Evolutionary conservation across 2,888 invertebrate genomes (phyloP).

Genomic region (Cataglyphis cursor): DNA sequence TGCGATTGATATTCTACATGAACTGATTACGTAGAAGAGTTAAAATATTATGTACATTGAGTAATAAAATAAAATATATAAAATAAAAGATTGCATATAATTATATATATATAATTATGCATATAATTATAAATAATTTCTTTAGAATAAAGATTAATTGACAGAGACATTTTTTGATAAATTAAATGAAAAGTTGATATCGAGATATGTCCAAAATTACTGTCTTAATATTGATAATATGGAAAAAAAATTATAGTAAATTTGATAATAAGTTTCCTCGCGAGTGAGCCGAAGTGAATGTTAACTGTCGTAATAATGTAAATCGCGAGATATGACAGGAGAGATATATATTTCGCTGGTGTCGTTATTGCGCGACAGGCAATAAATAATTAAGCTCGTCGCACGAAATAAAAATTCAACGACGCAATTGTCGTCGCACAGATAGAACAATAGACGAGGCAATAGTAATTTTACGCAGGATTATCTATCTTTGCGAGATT

Average conservation of each 20-base stretch:
- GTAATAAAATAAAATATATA: background rate
- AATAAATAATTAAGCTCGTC: conserved; percentile 44
- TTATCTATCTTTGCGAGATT: background rate
- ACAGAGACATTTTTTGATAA: background rate
- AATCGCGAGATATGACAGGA: conserved; percentile 10
- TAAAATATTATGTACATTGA: background rate
- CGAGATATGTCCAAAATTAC: background rate
- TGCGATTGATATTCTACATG: background rate
- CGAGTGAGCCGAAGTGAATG: conserved; percentile 1
- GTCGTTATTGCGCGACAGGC: conserved; percentile 25
- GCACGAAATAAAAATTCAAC: conserved; percentile 45
- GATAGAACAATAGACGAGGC: background rate
- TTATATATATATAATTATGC: background rate
- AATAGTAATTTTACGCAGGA: background rate
- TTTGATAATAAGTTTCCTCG: background rate
- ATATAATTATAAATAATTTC: background rate
- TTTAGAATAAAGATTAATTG: background rate
- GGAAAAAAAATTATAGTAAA: background rate
- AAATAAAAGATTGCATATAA: background rate
- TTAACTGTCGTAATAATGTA: conserved; percentile 28
- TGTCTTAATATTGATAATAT: no score
- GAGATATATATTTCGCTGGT: conserved; percentile 21
- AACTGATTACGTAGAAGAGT: background rate
- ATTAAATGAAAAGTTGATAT: background rate
- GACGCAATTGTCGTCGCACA: background rate